A percentile compares a stretch with the other conserved stretches of the same genome.
Conservation (phyloP, 2,888 invertebrate species). For the Dilophus febrilis region DNA sequence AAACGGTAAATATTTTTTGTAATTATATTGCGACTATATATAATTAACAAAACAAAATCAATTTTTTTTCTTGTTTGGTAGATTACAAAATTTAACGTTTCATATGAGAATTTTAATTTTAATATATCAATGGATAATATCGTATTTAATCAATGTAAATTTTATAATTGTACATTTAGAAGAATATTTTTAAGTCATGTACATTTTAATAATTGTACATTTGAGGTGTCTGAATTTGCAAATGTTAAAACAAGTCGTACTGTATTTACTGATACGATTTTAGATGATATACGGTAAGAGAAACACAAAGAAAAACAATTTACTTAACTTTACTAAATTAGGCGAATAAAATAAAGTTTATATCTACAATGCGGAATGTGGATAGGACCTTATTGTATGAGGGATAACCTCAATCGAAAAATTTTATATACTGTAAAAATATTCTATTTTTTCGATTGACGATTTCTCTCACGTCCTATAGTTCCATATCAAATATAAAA, state of each 20-base stretch:
- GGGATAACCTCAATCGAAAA: not conserved
- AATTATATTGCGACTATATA: not conserved
- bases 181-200: constrained; percentile 55
- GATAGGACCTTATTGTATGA: too few species aligned
- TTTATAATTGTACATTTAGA: constrained; percentile 45
- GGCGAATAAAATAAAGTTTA: too few species aligned
- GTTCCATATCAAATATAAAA: not conserved
- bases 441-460: too few species aligned
- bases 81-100: constrained; percentile 25
- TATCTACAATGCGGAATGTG: too few species aligned
- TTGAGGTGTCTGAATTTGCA: constrained; percentile 48
- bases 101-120: constrained; percentile 32
- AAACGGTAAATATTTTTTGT: constrained; percentile 14
- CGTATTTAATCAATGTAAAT: constrained; percentile 39
- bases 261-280: constrained; percentile 41
- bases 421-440: too few species aligned
- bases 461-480: not conserved
- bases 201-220: constrained; percentile 49
- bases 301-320: too few species aligned
- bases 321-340: too few species aligned
- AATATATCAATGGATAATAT: constrained; percentile 46
- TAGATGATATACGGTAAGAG: constrained; percentile 47
- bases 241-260: constrained; percentile 56
- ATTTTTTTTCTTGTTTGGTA: constrained; percentile 26
- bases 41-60: constrained; percentile 17